These are phyloP conservation scores for Beroe forskalii DNA, from an alignment of 37 sponge, comb jelly and placozoan species.

Conservation along the genomic window DNA sequence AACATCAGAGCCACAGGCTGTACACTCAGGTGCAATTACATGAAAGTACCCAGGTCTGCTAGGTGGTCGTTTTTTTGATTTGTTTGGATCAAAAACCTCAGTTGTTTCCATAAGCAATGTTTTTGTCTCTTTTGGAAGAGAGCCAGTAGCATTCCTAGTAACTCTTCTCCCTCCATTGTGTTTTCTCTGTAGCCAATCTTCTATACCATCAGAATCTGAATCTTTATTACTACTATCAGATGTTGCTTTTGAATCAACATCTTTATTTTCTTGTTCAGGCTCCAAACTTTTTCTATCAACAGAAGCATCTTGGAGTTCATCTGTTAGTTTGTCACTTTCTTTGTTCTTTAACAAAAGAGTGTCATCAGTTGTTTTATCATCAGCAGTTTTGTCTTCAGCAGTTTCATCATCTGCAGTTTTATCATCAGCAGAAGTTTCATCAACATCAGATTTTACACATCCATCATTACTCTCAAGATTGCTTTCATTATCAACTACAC, in stretches of 20 bases:
- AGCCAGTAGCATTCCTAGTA: conserved; percentile 44
- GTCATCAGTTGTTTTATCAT: background rate
- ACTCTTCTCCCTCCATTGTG: background rate
- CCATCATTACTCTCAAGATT: background rate
- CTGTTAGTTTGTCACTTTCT: too few species aligned
- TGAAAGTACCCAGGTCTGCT: background rate
- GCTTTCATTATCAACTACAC: background rate
- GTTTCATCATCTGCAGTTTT: background rate
- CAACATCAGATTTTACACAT: background rate
- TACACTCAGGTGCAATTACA: conserved; percentile 50
- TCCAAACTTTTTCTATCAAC: too few species aligned
- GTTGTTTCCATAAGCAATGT: conserved; percentile 52
- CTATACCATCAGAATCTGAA: background rate
- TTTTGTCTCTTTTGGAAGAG: conserved; percentile 38
- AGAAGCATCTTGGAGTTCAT: too few species aligned
- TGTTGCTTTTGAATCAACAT: background rate
- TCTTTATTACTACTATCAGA: background rate
- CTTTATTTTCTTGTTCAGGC: too few species aligned
- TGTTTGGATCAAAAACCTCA: conserved; percentile 11
- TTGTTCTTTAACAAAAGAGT: too few species aligned
- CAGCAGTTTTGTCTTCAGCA: background rate
- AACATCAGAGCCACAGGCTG: conserved; percentile 51
- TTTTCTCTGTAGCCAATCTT: background rate
- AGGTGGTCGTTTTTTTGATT: background rate
- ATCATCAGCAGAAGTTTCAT: background rate